Evolutionary conservation across 2,888 invertebrate genomes (phyloP), one percentile per base, ranked within the genome.

Genomic region (Drosophila lutescens): DNA sequence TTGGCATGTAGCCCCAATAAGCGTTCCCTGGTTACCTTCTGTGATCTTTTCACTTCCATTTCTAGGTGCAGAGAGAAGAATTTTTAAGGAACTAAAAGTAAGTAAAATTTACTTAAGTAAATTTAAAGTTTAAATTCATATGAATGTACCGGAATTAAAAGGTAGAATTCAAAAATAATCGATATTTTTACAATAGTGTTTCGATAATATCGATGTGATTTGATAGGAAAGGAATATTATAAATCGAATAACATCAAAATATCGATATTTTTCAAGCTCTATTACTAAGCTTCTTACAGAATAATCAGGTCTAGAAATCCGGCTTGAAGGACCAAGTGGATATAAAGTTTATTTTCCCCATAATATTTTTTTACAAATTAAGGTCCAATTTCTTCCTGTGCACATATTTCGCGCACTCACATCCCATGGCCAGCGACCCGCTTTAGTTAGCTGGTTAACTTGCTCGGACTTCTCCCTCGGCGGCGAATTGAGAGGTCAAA

Each of bases 401-500:
- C 40, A 26, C 7, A 8, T 10, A 4, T 20, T 63, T 17, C 41
- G 63, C 47, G 47, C 63, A 49, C 32, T 62, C 62, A 47, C 55
- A 66, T 69, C 32, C 15, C 57, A 40, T 40, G 40, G 44, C 71
- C 76, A 65, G 66, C 70, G 67, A 71, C 59, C 67, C 51, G 67
- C 66, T 77, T 65, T 56, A 57, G 54, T 74, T 62, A 43, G 51
- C 63, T 53, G 57, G 60, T 43, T 53, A 62, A 41, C 26, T 53
- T 53, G 43, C 70, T 53, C 43, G 32, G 51, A 61, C 46, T 65
- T 36, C 69, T 83, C 74, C 85, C 82, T 74, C 76, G 72, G 71
- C 82, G 78, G 76, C 79, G 87, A 86, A 89, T 89, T 86, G 90
- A 89, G 89, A 89, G 90, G 89, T 89, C 89, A 89, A 86, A 85